phyloP scores from a whole-genome alignment of 2,797 vertebrate species.

The Chaetophractus vellerosus region DNA sequence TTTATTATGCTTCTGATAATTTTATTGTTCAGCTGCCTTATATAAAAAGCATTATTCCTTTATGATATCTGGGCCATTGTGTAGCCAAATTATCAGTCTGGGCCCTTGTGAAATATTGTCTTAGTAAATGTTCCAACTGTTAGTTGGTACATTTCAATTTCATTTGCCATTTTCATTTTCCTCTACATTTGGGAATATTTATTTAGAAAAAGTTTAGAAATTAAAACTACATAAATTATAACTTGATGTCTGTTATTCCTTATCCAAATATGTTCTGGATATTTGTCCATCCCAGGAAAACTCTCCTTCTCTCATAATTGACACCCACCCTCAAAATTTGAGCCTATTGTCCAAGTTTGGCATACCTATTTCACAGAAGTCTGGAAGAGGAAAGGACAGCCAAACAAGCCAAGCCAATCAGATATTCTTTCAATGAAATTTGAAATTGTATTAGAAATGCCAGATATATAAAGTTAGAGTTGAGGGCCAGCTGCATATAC shows the following conservation, averaged over 20 bases:
- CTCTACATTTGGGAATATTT: background rate
- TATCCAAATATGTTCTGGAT: background rate
- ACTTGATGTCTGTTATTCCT: background rate
- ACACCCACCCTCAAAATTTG: background rate
- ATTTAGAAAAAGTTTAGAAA: background rate
- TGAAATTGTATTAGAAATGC: background rate
- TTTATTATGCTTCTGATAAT: background rate
- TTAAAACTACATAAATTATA: background rate
- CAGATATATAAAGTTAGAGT: background rate
- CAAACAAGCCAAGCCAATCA: background rate
- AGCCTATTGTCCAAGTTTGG: background rate
- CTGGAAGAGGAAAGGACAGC: background rate
- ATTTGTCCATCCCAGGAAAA: background rate
- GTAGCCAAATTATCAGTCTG: background rate
- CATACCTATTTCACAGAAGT: background rate
- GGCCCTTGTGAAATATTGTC: background rate
- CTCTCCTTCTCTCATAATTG: background rate
- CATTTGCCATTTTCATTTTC: conserved; percentile 17
- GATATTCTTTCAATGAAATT: background rate
- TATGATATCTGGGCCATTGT: background rate
- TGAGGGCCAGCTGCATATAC: background rate
- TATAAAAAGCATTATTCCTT: background rate
- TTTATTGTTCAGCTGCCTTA: background rate
- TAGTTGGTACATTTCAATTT: background rate
- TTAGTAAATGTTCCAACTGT: conserved; percentile 4